Conservation (phyloP, 2,888 invertebrate species). For the Therioaphis trifolii region DNA sequence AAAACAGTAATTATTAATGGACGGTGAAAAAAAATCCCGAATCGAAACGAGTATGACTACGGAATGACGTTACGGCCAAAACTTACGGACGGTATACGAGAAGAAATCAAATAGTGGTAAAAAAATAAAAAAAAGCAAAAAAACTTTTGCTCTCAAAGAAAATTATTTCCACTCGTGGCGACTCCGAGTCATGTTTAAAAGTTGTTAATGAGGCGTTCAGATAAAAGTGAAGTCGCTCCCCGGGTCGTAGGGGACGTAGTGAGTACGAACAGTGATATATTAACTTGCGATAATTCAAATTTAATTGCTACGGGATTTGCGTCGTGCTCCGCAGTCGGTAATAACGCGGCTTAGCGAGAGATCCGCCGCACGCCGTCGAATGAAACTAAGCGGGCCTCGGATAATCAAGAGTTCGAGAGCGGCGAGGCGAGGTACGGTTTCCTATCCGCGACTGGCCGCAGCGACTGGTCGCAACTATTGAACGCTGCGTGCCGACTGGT, state of each 20-base stretch:
- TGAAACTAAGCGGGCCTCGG: no score
- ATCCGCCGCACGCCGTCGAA: neutral
- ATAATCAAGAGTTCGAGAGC: no score
- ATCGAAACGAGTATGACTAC: no score
- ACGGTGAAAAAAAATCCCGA: no score
- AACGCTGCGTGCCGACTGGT: no score
- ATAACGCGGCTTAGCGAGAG: constrained; percentile 24
- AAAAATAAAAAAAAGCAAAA: neutral
- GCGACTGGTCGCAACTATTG: no score
- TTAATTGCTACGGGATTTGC: constrained; percentile 50
- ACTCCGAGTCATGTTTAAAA: constrained; percentile 26
- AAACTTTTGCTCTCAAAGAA: constrained; percentile 34
- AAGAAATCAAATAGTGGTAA: constrained; percentile 21
- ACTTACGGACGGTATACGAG: neutral
- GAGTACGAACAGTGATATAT: constrained; percentile 58
- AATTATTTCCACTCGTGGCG: constrained; percentile 30
- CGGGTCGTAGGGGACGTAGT: constrained; percentile 24
- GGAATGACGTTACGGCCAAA: neutral
- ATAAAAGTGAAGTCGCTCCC: constrained; percentile 51
- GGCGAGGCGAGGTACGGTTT: no score
- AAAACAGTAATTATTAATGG: no score
- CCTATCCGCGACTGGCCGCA: no score
- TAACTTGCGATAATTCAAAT: constrained; percentile 60
- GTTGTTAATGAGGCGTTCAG: constrained; percentile 60
- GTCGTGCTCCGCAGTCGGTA: constrained; percentile 18